These are phyloP conservation scores for Ctenomys sociabilis DNA, from an alignment of 2,113 vertebrate genomes.

Conservation along the genomic window DNA sequence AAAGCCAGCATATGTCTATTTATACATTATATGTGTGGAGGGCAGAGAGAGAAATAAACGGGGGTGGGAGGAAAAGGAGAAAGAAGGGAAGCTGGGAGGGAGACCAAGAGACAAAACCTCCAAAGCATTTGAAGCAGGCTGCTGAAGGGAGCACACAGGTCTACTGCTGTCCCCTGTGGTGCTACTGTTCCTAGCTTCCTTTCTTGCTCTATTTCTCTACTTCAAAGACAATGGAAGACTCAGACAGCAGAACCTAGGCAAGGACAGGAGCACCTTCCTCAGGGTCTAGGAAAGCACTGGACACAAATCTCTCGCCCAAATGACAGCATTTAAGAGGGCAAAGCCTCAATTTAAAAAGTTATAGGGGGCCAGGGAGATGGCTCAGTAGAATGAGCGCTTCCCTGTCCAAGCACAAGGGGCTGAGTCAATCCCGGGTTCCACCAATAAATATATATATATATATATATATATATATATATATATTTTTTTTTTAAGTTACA, in stretches of 20 bases:
- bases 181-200: background rate
- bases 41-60: too few relatives aligned
- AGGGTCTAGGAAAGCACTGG: background rate
- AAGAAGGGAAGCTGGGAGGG: accelerated
- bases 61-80: too few relatives aligned
- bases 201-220: background rate
- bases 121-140: background rate
- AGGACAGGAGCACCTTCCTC: background rate
- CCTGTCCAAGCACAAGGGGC: too few relatives aligned
- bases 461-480: too few relatives aligned
- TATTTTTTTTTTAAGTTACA: too few relatives aligned
- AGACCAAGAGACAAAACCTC: background rate
- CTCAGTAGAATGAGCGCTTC: too few relatives aligned
- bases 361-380: too few relatives aligned
- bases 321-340: background rate
- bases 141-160: background rate
- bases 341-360: background rate
- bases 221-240: background rate
- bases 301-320: background rate
- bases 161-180: accelerated
- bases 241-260: background rate
- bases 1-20: background rate
- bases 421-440: too few relatives aligned
- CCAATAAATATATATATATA: too few relatives aligned
- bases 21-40: background rate